These are phyloP conservation scores for Thryonomys swinderianus DNA, from an alignment of 2,113 vertebrate genomes.

Conservation along the genomic window DNA sequence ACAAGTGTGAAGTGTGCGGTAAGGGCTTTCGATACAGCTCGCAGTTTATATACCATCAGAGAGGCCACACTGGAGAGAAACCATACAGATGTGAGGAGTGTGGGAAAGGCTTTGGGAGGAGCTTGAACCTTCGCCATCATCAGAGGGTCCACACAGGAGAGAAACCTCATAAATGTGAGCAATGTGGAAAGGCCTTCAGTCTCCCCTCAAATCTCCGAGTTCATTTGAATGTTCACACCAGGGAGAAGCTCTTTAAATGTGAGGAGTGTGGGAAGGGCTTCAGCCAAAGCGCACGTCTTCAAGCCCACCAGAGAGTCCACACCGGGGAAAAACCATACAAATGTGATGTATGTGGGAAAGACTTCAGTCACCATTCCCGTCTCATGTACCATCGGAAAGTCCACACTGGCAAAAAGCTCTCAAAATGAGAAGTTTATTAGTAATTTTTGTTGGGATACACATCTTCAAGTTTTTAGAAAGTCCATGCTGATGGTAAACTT, in stretches of 20 bases:
- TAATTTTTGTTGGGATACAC: neutral
- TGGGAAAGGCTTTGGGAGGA: constrained; percentile 71
- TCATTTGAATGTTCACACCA: constrained; percentile 73
- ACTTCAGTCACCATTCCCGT: constrained; percentile 68
- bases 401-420: constrained; percentile 58
- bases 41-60: constrained; percentile 54
- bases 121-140: constrained; percentile 53
- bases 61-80: constrained; percentile 70
- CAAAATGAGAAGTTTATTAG: neutral
- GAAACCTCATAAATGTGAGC: constrained; percentile 71
- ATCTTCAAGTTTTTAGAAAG: neutral
- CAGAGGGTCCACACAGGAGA: constrained; percentile 65
- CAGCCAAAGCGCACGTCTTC: constrained; percentile 58
- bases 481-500: neutral
- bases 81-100: constrained; percentile 74
- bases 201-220: constrained; percentile 74
- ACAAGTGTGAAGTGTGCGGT: constrained; percentile 68
- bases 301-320: constrained; percentile 64
- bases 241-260: constrained; percentile 77
- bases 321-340: constrained; percentile 74
- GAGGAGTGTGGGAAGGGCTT: constrained; percentile 73
- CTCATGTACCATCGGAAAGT: constrained; percentile 67
- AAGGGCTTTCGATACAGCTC: constrained; percentile 65
- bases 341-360: constrained; percentile 62
- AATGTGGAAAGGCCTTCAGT: constrained; percentile 78